Conservation (phyloP, 2,888 invertebrate genomes). For the Scaptomyza flava region DNA sequence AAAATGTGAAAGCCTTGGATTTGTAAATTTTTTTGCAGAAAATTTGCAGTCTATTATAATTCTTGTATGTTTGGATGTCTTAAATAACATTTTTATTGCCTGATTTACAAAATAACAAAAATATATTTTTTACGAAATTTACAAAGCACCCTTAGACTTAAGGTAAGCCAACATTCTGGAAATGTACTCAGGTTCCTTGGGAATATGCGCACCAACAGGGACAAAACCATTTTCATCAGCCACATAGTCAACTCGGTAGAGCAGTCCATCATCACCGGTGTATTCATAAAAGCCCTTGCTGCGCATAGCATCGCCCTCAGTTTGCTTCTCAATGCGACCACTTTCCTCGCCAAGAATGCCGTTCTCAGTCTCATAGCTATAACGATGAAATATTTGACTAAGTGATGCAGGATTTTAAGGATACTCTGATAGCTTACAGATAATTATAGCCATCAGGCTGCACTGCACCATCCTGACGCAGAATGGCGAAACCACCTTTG, state of each 20-base stretch:
- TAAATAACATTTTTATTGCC: slow-evolving; percentile 37
- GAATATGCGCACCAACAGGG: slow-evolving; percentile 83
- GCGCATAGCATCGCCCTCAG: slow-evolving; percentile 86
- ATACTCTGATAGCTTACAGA: slow-evolving; percentile 78
- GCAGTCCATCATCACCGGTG: slow-evolving; percentile 87
- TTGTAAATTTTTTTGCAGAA: too few relatives aligned
- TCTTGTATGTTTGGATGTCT: not conserved
- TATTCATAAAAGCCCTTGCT: slow-evolving; percentile 89
- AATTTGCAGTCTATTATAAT: too few relatives aligned
- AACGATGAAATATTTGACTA: too few relatives aligned
- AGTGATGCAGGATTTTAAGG: not conserved
- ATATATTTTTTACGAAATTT: slow-evolving; percentile 4
- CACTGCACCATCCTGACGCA: slow-evolving; percentile 86
- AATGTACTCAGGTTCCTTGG: slow-evolving; percentile 87
- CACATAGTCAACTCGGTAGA: slow-evolving; percentile 86
- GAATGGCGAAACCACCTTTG: slow-evolving; percentile 85
- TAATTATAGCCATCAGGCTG: slow-evolving; percentile 87
- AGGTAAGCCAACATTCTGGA: slow-evolving; percentile 87
- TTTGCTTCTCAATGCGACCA: slow-evolving; percentile 86
- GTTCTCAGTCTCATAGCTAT: slow-evolving; percentile 86
- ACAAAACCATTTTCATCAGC: slow-evolving; percentile 86
- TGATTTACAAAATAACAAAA: slow-evolving; percentile 16
- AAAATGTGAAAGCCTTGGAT: too few relatives aligned
- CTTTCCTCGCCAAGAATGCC: slow-evolving; percentile 86
- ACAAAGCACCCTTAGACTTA: slow-evolving; percentile 82